Base-by-base conservation (phyloP, 2,888 invertebrate species). In the Acheta domesticus region DNA sequence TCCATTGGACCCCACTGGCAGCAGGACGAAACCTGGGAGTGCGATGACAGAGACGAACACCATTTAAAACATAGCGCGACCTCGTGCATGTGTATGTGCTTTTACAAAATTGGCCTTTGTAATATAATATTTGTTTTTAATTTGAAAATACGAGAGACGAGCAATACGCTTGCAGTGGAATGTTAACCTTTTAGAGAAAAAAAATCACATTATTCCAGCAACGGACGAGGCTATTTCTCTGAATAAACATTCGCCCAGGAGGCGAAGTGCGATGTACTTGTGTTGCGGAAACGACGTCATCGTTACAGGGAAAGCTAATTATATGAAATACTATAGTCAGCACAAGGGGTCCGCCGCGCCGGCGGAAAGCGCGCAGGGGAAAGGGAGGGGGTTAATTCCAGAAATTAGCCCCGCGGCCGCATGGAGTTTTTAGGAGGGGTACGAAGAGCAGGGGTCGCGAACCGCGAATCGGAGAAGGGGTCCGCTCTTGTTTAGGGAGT, bases 271-370 rank as follows among this genome's bases (percentile, higher is more conserved):
- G 62, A n/a, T 19, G 14, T 62, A 16, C n/a, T 19, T 62, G n/a
- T n/a, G n/a, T 19, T 62, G n/a, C 62, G 14, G 62, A 62, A 62
- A 62, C 62, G 62, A 19, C n/a, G 3, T 62, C 62, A 62, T 62
- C 62, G n/a, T 62, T 62, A 16, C 16, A 11, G 62, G 36, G 14
- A 62, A 62, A 62, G 62, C 62, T 62, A 62, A 62, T 62, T 62
- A 62, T 62, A 62, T 62, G 62, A 62, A 62, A 62, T 62, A 62
- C 62, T 62, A 62, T 62, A 14, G 62, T 62, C 62, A 62, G 62
- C 62, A n/a, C 14, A n/a, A 19, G 62, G n/a, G 62, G n/a, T 62
- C 8, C 12, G 14, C 14, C 62, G 12, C 12, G 14, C 14, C 62
- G 12, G 16, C 14, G 16, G 36, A 5, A 36, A 36, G 36, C 36